Evolutionary conservation across 1,140 invertebrate genomes (phyloP).

Genomic region (Drosophila hydei): DNA sequence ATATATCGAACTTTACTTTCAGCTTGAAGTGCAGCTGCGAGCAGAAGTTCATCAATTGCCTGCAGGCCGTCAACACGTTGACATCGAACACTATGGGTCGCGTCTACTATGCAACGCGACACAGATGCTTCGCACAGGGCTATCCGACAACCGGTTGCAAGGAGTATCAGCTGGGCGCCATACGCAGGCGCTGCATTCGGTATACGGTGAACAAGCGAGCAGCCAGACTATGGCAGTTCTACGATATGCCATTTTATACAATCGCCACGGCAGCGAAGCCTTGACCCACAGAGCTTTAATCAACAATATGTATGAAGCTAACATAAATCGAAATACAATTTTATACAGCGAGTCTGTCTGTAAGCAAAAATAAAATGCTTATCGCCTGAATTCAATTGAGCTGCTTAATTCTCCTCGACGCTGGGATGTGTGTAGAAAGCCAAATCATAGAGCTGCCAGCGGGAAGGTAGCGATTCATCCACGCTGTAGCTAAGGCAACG

Average conservation of each 20-base stretch:
- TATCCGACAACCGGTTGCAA: constrained; percentile 86
- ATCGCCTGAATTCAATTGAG: constrained; percentile 18
- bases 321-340: neutral
- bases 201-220: constrained; percentile 85
- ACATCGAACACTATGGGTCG: constrained; percentile 86
- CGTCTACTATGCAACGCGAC: constrained; percentile 88
- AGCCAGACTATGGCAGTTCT: constrained; percentile 86
- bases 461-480: constrained; percentile 83
- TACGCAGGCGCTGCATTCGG: constrained; percentile 84
- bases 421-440: constrained; percentile 81
- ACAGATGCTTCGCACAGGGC: constrained; percentile 88
- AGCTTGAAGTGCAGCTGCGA: constrained; percentile 88
- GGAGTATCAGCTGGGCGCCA: constrained; percentile 75
- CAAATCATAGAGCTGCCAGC: constrained; percentile 87
- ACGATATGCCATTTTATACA: constrained; percentile 85
- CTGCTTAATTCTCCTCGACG: constrained; percentile 19
- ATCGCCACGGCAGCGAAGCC: constrained; percentile 9
- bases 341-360: neutral
- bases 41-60: constrained; percentile 87
- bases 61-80: constrained; percentile 85
- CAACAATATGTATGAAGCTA: neutral
- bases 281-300: constrained; percentile 31
- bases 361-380: constrained; percentile 1
- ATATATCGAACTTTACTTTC: constrained; percentile 31
- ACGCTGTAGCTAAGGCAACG: constrained; percentile 85